Evolutionary conservation across 2,888 invertebrate genomes (phyloP).

Genomic region (Acronicta alni): DNA sequence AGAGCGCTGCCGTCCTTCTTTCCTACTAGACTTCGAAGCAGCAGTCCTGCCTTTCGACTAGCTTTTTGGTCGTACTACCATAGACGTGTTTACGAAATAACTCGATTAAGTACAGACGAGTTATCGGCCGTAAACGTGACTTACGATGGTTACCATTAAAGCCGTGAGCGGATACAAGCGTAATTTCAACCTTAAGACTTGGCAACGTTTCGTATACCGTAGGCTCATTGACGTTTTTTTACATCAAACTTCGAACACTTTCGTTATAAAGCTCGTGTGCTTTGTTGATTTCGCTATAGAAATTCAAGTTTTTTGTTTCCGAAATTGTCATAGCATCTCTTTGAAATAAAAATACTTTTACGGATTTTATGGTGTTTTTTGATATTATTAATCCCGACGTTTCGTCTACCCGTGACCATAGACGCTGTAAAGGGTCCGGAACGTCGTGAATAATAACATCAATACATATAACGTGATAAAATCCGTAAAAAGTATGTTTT

Average conservation of each 20-base stretch:
- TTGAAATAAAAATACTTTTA: too few relatives aligned
- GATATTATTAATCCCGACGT: too few relatives aligned
- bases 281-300: neutral
- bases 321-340: neutral
- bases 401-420: too few relatives aligned
- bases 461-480: too few relatives aligned
- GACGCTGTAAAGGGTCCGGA: too few relatives aligned
- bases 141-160: constrained; percentile 49
- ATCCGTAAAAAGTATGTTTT: too few relatives aligned
- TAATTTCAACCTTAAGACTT: constrained; percentile 63
- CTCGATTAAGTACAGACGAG: constrained; percentile 15
- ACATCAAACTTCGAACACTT: constrained; percentile 18
- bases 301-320: neutral
- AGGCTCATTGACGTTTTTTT: constrained; percentile 52
- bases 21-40: neutral
- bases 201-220: constrained; percentile 67
- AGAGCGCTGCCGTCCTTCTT: neutral
- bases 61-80: constrained; percentile 1
- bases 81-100: constrained; percentile 18
- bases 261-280: constrained; percentile 7
- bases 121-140: constrained; percentile 62
- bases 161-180: constrained; percentile 59
- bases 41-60: neutral
- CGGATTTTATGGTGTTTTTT: too few relatives aligned
- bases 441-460: too few relatives aligned